These are phyloP conservation scores for Rhagologus leucostigma DNA, from an alignment of 2,113 vertebrate species.

Conservation along the genomic window DNA sequence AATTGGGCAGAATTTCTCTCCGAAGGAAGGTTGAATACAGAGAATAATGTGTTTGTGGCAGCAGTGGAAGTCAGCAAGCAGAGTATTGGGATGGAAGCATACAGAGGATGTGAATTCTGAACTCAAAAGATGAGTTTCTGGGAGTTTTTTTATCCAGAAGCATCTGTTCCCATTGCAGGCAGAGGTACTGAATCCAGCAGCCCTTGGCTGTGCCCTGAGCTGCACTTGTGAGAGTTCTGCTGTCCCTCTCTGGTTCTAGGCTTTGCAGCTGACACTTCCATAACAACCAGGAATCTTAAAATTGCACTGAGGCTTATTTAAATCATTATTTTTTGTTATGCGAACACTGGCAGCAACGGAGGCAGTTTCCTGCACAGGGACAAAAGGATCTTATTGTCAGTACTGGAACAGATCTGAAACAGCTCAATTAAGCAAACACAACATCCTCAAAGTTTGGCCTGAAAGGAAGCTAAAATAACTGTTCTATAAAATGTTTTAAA, in stretches of 20 bases:
- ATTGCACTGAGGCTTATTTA: background rate
- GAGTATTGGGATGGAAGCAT: background rate
- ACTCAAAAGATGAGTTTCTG: background rate
- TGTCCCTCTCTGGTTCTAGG: background rate
- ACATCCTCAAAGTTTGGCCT: constrained; percentile 2
- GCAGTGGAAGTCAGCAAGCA: background rate
- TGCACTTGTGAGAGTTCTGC: background rate
- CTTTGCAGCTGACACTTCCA: background rate
- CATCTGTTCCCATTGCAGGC: background rate
- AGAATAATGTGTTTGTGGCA: background rate
- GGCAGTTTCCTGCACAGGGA: background rate
- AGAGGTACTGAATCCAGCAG: background rate
- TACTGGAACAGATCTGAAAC: background rate
- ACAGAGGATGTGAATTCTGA: background rate
- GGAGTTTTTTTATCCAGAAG: background rate
- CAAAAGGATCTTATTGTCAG: constrained; percentile 7
- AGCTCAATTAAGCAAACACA: constrained; percentile 47
- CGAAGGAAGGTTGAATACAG: background rate
- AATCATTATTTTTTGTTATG: constrained; percentile 29
- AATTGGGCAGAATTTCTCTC: constrained; percentile 44
- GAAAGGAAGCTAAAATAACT: constrained; percentile 33
- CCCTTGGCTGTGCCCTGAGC: background rate
- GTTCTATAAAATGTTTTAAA: constrained; percentile 49
- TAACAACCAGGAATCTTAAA: background rate
- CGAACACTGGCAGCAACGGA: background rate